Evolutionary conservation across 2,797 vertebrate species (phyloP).

Genomic region (Mormyrus hasselquistii): DNA sequence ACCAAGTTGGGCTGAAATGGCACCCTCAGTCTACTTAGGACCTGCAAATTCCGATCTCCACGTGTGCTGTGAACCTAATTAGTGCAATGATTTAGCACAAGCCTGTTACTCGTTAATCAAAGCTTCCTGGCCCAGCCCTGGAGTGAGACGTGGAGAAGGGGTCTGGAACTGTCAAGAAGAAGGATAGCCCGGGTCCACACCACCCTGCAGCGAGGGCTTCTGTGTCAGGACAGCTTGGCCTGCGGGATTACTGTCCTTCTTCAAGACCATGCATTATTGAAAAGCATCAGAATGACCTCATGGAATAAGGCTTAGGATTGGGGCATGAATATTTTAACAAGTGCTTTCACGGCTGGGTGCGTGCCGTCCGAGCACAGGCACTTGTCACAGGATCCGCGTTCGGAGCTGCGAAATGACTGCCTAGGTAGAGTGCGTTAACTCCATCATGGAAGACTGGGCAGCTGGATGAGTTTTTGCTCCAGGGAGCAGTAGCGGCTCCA

Average conservation of each 20-base stretch:
- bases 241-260: neutral
- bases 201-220: neutral
- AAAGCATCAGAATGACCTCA: conserved; percentile 34
- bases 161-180: neutral
- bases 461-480: neutral
- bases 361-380: neutral
- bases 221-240: neutral
- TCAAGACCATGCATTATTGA: conserved; percentile 37
- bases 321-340: conserved; percentile 41
- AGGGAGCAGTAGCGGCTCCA: neutral
- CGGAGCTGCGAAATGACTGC: neutral
- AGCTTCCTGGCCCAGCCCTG: neutral
- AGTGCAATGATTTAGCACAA: neutral
- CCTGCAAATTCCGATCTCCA: neutral
- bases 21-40: neutral
- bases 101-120: neutral
- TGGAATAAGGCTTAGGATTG: conserved; percentile 12
- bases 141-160: neutral
- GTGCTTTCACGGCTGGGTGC: conserved; percentile 29
- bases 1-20: neutral
- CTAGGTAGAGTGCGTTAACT: neutral
- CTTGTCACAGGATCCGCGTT: neutral
- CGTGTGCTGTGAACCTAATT: neutral
- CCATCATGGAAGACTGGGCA: neutral
- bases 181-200: neutral